phyloP scores from a whole-genome alignment of 2,888 invertebrate genomes.

The Drosophila mettleri region DNA sequence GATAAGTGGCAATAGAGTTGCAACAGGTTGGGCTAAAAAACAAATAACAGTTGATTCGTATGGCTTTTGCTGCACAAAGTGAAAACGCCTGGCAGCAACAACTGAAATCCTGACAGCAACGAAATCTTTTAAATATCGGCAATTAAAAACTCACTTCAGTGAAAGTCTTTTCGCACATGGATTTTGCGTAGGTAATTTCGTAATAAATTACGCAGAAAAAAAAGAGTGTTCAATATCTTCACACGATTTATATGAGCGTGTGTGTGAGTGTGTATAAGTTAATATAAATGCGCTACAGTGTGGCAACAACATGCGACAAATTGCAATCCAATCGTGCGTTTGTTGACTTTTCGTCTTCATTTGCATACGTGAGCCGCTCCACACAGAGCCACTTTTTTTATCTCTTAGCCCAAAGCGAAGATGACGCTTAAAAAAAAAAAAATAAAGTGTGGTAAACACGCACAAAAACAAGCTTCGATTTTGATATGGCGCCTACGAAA shows the following conservation, averaged over 20 bases:
- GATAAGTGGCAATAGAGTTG: slow-evolving; percentile 41
- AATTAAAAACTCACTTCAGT: slow-evolving; percentile 67
- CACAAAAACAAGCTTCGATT: slow-evolving; percentile 32
- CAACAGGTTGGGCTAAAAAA: slow-evolving; percentile 14
- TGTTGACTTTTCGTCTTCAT: slow-evolving; percentile 67
- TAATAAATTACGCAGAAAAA: slow-evolving; percentile 52
- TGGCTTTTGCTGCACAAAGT: slow-evolving; percentile 24
- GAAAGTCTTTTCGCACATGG: slow-evolving; percentile 65
- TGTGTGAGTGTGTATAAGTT: slow-evolving; percentile 41
- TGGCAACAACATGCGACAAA: slow-evolving; percentile 61
- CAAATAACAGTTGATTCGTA: slow-evolving; percentile 58
- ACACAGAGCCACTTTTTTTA: slow-evolving; percentile 57
- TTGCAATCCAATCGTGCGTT: slow-evolving; percentile 66
- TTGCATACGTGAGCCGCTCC: slow-evolving; percentile 59
- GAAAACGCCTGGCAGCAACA: slow-evolving; percentile 22
- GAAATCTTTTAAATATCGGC: slow-evolving; percentile 46
- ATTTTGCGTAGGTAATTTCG: slow-evolving; percentile 57
- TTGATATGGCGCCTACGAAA: slow-evolving; percentile 51
- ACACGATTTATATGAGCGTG: slow-evolving; percentile 40
- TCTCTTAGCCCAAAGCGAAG: slow-evolving; percentile 38
- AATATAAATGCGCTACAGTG: slow-evolving; percentile 60
- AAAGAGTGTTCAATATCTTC: slow-evolving; percentile 63
- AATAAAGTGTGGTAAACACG: slow-evolving; percentile 1
- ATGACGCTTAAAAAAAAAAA: slow-evolving; percentile 29
- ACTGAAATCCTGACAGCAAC: slow-evolving; percentile 37